Conservation (phyloP, 1,140 invertebrate genomes). For the Cylas formicarius region DNA sequence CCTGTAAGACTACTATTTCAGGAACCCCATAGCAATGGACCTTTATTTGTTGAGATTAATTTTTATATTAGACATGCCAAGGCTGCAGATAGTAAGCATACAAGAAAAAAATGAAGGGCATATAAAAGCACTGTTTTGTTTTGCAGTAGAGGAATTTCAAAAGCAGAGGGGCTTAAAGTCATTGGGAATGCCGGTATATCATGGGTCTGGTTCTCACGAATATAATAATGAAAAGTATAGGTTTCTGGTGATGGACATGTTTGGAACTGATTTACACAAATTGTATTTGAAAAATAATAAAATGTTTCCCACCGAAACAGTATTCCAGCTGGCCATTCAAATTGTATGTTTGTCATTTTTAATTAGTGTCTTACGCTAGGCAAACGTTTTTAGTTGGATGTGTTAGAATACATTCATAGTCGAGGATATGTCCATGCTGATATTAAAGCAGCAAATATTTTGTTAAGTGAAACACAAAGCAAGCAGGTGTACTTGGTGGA, state of each 20-base stretch:
- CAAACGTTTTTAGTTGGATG: conserved; percentile 60
- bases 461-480: conserved; percentile 51
- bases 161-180: conserved; percentile 61
- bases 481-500: conserved; percentile 86
- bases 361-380: not conserved
- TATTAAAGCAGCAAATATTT: conserved; percentile 85
- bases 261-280: conserved; percentile 83
- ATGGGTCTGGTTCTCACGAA: conserved; percentile 76
- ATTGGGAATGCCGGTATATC: conserved; percentile 80
- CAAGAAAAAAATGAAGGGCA: too few relatives aligned
- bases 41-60: conserved; percentile 93
- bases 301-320: conserved; percentile 63
- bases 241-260: conserved; percentile 87
- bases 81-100: conserved; percentile 71
- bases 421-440: conserved; percentile 85
- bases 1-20: not conserved
- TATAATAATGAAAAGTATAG: conserved; percentile 71
- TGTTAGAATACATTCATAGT: conserved; percentile 80
- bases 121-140: too few relatives aligned
- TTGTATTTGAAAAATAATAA: conserved; percentile 64
- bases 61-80: too few relatives aligned
- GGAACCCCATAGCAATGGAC: conserved; percentile 88
- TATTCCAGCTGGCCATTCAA: conserved; percentile 75
- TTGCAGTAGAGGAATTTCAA: conserved; percentile 72
- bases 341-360: conserved; percentile 56